Conservation (phyloP, 1,140 invertebrate genomes). For the Paralvinella palmiformis region DNA sequence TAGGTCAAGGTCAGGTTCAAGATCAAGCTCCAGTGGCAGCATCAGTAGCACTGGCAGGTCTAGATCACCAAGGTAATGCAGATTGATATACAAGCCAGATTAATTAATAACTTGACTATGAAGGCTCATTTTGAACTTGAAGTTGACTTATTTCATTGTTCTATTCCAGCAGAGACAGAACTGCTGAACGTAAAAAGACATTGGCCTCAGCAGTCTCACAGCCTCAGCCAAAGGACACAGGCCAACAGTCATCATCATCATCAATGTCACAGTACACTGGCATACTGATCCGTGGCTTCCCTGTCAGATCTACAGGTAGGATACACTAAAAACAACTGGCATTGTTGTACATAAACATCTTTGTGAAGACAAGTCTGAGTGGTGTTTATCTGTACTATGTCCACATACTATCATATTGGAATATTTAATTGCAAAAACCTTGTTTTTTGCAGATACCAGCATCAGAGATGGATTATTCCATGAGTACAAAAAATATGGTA, state of each 20-base stretch:
- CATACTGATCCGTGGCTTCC: conserved; percentile 7
- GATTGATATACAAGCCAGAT: no score
- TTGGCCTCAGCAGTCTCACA: background rate
- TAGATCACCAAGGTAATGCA: background rate
- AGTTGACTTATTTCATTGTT: no score
- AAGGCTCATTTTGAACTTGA: background rate
- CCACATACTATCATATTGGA: no score
- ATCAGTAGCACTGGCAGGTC: background rate
- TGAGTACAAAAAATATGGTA: conserved; percentile 97
- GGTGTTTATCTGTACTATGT: no score
- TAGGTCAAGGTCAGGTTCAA: conserved; percentile 9
- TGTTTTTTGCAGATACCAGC: conserved; percentile 61
- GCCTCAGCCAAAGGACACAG: background rate
- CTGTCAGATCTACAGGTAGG: conserved; percentile 2
- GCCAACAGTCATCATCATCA: no score
- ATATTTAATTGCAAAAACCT: no score
- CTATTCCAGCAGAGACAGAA: no score
- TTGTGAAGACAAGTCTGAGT: no score
- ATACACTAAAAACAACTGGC: background rate
- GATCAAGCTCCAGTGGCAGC: background rate
- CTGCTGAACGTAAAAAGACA: background rate
- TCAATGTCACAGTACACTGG: no score
- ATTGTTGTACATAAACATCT: background rate
- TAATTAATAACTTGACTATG: background rate
- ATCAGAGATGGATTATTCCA: conserved; percentile 95